Evolutionary conservation across 1,140 invertebrate species (phyloP), one percentile per base, ranked within the genome.

Genomic region (Aphelenchoides avenae): DNA sequence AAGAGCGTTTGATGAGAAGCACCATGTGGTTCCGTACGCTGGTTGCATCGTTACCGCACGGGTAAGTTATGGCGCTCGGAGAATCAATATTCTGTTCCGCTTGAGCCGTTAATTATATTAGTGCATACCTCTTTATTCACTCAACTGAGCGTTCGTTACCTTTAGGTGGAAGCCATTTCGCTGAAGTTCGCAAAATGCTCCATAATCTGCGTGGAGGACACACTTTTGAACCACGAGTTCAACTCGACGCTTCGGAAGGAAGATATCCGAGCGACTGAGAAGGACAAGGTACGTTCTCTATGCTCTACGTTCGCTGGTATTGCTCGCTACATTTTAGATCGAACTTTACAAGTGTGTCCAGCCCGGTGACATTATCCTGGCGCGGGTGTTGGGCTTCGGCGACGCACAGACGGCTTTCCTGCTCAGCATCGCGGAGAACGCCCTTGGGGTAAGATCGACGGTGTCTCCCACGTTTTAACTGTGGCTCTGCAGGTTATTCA

Each of bases 331-430:
- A 33, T 61, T 65, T 54, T 41, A 61, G 61, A 44, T 62, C 18
- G 62, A 52, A 46, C 15, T 66, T 11, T 60, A 62, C 27, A 52
- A 68, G 31, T 66, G 42, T 41, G 64, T 66, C 18, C 61, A 71
- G 36, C 68, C 68, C 9, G 66, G 68, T 7, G 66, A 69, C 41
- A 52, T 69, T 18, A 71, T 69, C 50, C 43, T 69, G 31, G 66
- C 66, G 6, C 56, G 66, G 18, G 68, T 69, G 15, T 20, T 69
- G 33, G 68, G 66, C 9, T 53, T 69, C 40, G 68, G 68, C 3
- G 68, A 69, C 40, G 41, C 36, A 5, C 64, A 71, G 52, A 71
- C 68, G 26, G 53, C 63, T 7, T 69, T 51, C 55, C 40, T 71
- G 31, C 52, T 69, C 20, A 57, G 29, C 15, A 71, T 68, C 15